Base-by-base conservation (phyloP, 2,888 invertebrate species). In the Nycteola revayana region DNA sequence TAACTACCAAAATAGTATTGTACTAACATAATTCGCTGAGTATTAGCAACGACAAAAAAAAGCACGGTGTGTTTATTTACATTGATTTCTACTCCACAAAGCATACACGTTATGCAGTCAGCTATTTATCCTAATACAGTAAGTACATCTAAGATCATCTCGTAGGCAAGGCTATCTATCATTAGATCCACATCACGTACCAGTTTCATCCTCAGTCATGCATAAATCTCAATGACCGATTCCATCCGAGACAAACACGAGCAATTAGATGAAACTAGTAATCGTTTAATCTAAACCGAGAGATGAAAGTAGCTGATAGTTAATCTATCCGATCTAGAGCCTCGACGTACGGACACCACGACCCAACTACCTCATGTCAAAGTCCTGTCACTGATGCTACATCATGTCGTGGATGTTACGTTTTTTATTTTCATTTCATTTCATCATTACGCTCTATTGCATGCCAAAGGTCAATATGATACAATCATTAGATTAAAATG, bases 291-390 rank as follows among this genome's bases (percentile, higher is more conserved):
- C 84, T 76, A 67, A 71, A 69, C 60, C 67, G 61, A 70, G 58
- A 85, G 88, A 88, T 88, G 87, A 88, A 88, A 88, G 87, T 84
- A 57, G 49, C 53, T 64, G 87, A 88, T 87, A 86, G 62, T 56
- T 53, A 70, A 66, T 68, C 64, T 49, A 28, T 43, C 41, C 49
- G 50, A 68, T 71, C 66, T 52, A 49, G 55, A 57, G 41, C 45
- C 53, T 50, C 56, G 49, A 56, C 54, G 56, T 60, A 55, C 61
- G 58, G 36, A 59, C 54, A 26, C 48, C 41, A 36, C 57, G 56
- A 49, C 49, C 52, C 57, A 57, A 51, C 70, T 64, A 56, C 65
- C 48, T 32, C 51, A 66, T 71, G 74, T 76, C 76, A 75, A 66
- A 74, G 52, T 66, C 64, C 69, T 74, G 77, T 80, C 78, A 73